Percentiles rank a stretch among this genome's conserved stretches.
phyloP scores from a whole-genome alignment of 2,888 invertebrate genomes.

The Strigamia maritima region DNA sequence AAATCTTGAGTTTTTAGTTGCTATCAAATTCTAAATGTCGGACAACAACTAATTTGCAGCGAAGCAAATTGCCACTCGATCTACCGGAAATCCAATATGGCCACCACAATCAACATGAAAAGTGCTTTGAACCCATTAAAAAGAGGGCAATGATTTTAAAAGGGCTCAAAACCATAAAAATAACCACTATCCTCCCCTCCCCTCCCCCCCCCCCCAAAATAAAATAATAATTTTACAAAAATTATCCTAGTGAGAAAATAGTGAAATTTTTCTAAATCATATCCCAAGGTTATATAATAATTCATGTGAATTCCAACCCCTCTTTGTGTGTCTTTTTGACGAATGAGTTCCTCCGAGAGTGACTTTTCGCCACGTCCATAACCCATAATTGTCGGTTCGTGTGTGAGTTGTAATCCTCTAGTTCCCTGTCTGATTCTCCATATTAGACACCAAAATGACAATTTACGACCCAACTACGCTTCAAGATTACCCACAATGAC shows the following conservation, averaged over 20 bases:
- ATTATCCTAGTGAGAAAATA: not conserved
- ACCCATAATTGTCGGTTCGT: constrained; percentile 3
- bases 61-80: not conserved
- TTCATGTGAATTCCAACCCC: not conserved
- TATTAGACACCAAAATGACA: not conserved
- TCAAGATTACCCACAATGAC: constrained; percentile 23
- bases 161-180: too few relatives aligned
- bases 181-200: not conserved
- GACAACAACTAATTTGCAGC: not conserved
- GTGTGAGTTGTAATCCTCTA: constrained; percentile 6
- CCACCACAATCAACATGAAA: not conserved
- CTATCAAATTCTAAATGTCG: not conserved
- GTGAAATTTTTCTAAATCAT: not conserved
- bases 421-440: constrained; percentile 15
- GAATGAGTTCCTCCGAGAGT: not conserved
- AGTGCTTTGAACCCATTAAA: not conserved
- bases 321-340: not conserved
- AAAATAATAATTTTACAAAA: too few relatives aligned
- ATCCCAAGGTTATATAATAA: not conserved
- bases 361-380: not conserved
- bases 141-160: too few relatives aligned
- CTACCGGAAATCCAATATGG: not conserved
- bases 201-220: too few relatives aligned
- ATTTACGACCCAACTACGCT: constrained; percentile 16
- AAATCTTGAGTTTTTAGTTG: not conserved